Evolutionary conservation across 2,888 invertebrate species (phyloP).

Genomic region (Trypoxylon attenuatum): DNA sequence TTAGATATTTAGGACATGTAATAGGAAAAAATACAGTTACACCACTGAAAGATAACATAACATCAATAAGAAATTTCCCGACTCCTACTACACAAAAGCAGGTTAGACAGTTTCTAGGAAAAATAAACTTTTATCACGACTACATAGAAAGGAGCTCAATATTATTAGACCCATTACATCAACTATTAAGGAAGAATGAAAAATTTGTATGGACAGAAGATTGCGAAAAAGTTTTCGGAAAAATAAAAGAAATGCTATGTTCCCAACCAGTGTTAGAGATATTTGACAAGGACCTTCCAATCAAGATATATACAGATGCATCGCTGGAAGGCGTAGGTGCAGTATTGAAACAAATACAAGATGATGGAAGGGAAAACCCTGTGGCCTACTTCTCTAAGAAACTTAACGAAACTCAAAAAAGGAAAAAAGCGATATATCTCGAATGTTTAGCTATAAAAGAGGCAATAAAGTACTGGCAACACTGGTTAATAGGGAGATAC

Average conservation of each 20-base stretch:
- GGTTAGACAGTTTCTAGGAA: slow-evolving; percentile 43
- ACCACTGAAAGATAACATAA: slow-evolving; percentile 47
- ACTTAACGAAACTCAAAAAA: background rate
- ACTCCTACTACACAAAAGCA: slow-evolving; percentile 30
- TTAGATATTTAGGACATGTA: slow-evolving; percentile 1
- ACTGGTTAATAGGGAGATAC: slow-evolving; percentile 36
- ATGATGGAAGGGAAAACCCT: slow-evolving; percentile 34
- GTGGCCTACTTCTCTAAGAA: slow-evolving; percentile 1
- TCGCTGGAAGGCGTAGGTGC: slow-evolving; percentile 49
- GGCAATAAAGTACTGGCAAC: slow-evolving; percentile 48
- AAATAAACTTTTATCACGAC: slow-evolving; percentile 38
- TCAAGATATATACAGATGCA: slow-evolving; percentile 58
- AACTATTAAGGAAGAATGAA: background rate
- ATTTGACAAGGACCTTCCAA: slow-evolving; percentile 26
- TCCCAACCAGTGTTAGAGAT: slow-evolving; percentile 3
- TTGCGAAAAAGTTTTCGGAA: background rate
- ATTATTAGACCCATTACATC: background rate
- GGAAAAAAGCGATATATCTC: background rate
- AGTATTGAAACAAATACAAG: slow-evolving; percentile 50
- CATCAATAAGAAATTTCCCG: slow-evolving; percentile 33
- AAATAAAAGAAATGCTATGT: background rate
- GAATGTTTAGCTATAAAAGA: slow-evolving; percentile 54
- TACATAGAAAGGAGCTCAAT: background rate
- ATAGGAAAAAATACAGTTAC: slow-evolving; percentile 39
- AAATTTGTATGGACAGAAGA: background rate